Evolutionary conservation across 2,113 vertebrate genomes (phyloP).

Genomic region (Orientallactaga bullata): DNA sequence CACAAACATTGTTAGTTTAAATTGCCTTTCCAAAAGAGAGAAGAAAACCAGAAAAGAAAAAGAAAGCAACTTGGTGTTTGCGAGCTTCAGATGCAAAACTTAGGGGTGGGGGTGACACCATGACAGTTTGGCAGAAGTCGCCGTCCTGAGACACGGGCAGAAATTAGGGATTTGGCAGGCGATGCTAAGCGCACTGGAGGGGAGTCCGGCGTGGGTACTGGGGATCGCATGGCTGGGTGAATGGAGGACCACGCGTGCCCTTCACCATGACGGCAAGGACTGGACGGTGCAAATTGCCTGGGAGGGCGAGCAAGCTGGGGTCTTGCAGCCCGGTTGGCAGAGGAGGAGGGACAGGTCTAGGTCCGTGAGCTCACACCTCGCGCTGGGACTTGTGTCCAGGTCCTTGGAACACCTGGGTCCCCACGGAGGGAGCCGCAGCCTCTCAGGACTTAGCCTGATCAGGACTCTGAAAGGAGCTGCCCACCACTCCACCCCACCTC

Average conservation of each 20-base stretch:
- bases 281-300: background rate
- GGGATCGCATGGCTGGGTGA: background rate
- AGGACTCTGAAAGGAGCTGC: background rate
- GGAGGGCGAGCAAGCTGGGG: background rate
- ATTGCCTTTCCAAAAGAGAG: background rate
- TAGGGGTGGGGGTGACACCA: background rate
- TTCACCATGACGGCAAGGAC: background rate
- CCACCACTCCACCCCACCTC: background rate
- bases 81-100: constrained; percentile 48
- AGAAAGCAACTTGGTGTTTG: background rate
- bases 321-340: background rate
- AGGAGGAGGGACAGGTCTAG: background rate
- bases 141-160: background rate
- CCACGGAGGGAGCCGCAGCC: background rate
- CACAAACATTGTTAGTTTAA: background rate
- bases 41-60: too few relatives aligned
- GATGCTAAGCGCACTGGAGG: too few relatives aligned
- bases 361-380: accelerated
- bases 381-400: too few relatives aligned
- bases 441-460: background rate
- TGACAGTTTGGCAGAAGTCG: constrained; percentile 33
- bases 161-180: background rate
- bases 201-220: background rate
- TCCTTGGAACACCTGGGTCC: background rate
- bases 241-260: background rate